Conservation (phyloP, 1,140 invertebrate genomes). For the Zophobas morio region DNA sequence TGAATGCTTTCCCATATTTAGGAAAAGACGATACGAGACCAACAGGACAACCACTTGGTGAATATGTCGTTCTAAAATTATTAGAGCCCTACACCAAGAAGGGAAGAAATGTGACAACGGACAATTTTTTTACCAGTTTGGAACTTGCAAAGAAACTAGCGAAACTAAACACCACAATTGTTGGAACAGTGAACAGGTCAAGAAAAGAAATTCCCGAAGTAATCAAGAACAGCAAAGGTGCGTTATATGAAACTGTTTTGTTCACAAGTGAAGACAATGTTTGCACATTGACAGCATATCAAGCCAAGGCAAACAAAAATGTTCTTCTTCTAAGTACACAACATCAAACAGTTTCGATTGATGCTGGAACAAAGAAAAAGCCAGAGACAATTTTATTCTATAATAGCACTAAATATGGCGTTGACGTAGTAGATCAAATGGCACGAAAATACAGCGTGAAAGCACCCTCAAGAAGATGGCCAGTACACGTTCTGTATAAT, state of each 20-base stretch:
- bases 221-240: slow-evolving; percentile 53
- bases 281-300: too few relatives aligned
- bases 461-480: neutral
- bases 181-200: slow-evolving; percentile 54
- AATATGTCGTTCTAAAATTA: slow-evolving; percentile 60
- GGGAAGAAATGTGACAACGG: slow-evolving; percentile 62
- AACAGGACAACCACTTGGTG: slow-evolving; percentile 46
- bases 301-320: slow-evolving; percentile 57
- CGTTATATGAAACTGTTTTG: slow-evolving; percentile 54
- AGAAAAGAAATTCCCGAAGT: slow-evolving; percentile 54
- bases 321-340: slow-evolving; percentile 55
- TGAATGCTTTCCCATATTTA: slow-evolving; percentile 66
- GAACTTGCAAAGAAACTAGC: too few relatives aligned
- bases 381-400: slow-evolving; percentile 54
- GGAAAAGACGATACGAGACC: slow-evolving; percentile 61
- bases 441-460: neutral
- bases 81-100: slow-evolving; percentile 57
- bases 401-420: neutral
- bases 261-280: slow-evolving; percentile 59
- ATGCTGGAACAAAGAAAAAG: slow-evolving; percentile 49
- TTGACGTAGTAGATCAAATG: neutral
- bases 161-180: slow-evolving; percentile 51
- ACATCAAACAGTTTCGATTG: slow-evolving; percentile 52
- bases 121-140: too few relatives aligned
- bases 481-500: slow-evolving; percentile 50